Evolutionary conservation across 2,888 invertebrate genomes (phyloP).

Genomic region (Peribatodes rhomboidaria): DNA sequence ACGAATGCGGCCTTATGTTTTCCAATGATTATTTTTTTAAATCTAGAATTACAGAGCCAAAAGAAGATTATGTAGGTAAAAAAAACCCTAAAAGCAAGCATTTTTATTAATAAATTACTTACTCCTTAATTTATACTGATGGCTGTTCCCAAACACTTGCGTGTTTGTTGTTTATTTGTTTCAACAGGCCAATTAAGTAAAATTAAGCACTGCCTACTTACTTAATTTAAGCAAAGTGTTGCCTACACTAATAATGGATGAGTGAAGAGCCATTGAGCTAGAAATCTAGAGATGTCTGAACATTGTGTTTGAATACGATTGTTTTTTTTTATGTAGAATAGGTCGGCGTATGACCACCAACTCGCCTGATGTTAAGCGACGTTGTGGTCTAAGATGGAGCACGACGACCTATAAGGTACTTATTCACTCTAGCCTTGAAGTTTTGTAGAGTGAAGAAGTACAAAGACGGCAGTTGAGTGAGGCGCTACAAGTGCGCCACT

Average conservation of each 20-base stretch:
- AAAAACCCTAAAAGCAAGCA: not conserved
- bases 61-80: not conserved
- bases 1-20: not conserved
- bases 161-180: conserved; percentile 12
- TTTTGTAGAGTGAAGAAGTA: too few species aligned
- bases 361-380: too few species aligned
- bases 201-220: conserved; percentile 13
- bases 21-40: too few species aligned
- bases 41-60: not conserved
- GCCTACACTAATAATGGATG: conserved; percentile 4
- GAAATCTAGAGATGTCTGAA: too few species aligned
- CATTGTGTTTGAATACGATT: too few species aligned
- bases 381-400: too few species aligned
- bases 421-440: too few species aligned
- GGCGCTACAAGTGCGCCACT: too few species aligned
- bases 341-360: too few species aligned
- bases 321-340: too few species aligned
- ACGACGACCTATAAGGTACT: too few species aligned
- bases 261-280: not conserved
- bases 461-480: too few species aligned
- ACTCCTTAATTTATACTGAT: conserved; percentile 7
- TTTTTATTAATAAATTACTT: conserved; percentile 3
- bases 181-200: conserved; percentile 11
- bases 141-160: conserved; percentile 4
- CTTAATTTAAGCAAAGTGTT: conserved; percentile 23